Evolutionary conservation across 2,797 vertebrate species (phyloP), one percentile per base, ranked within the genome.

Genomic region (Hylomyscus alleni): DNA sequence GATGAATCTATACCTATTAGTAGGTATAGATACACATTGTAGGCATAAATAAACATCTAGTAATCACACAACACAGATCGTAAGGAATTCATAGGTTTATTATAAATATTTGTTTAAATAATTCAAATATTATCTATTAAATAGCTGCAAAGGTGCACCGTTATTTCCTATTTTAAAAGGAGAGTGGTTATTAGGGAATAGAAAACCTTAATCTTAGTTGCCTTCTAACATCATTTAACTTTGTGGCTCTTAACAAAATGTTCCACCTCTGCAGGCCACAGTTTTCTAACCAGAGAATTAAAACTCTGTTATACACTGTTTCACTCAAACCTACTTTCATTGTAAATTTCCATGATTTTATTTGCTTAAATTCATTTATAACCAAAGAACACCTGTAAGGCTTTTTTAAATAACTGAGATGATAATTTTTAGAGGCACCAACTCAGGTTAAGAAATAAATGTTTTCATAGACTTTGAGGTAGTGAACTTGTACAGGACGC

Each of bases 81-180:
- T 56, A 92, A 75, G 13, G 87, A 92, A 20, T 89, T 86, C 26
- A 73, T n/a, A 83, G 9, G 6, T 62, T 89, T 78, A 0, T 34
- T 90, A 9, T 67, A 29, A 86, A 50, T 19, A 88, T 50, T 95
- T 95, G 37, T n/a, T 47, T 10, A 95, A 90, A 90, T 91, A 77
- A 95, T 72, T 76, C 80, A 75, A 62, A 52, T 56, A 78, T 29
- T 94, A 2, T 12, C 47, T 76, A 3, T 83, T 37, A 83, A 62
- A 78, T 78, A 89, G 77, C 22, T 82, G 15, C 34, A 89, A n/a
- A n/a, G n/a, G n/a, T n/a, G n/a, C 3, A 92, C 89, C 87, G 29
- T 52, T 87, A 83, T 92, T 81, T 24, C 87, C 29, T 78, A 75
- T 76, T 77, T 89, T n/a, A 85, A 86, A 86, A 9, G 34, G n/a